Conservation (phyloP, 2,888 invertebrate species). For the Philaethria dido region DNA sequence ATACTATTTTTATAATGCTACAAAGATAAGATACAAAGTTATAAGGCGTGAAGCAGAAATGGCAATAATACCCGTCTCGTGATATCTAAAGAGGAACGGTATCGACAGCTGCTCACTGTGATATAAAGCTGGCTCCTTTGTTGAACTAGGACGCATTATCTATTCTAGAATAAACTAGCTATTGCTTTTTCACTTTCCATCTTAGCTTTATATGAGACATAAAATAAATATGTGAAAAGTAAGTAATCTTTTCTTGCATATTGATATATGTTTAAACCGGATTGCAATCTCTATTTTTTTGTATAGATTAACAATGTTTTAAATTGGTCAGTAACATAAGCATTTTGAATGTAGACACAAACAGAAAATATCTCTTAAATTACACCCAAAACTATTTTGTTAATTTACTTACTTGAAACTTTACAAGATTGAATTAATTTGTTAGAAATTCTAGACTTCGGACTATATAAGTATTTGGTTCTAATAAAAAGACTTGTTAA, state of each 20-base stretch:
- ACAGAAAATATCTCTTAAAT: no score
- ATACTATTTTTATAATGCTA: neutral
- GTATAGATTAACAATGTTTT: no score
- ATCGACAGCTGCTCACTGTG: slow-evolving; percentile 13
- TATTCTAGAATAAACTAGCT: slow-evolving; percentile 14
- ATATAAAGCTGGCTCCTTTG: slow-evolving; percentile 5
- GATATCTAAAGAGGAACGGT: slow-evolving; percentile 10
- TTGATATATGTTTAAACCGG: no score
- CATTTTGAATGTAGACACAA: no score
- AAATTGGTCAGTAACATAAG: no score
- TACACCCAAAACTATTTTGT: no score
- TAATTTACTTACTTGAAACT: no score
- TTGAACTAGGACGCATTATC: slow-evolving; percentile 6
- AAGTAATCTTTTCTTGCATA: no score
- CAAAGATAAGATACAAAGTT: neutral
- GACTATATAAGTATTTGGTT: neutral
- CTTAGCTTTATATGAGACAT: neutral
- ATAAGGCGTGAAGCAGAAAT: slow-evolving; percentile 11
- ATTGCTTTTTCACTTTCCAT: slow-evolving; percentile 3
- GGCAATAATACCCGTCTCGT: slow-evolving; percentile 6
- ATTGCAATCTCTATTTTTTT: no score
- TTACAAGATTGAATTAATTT: no score
- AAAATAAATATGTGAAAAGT: slow-evolving; percentile 5
- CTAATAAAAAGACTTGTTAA: neutral
- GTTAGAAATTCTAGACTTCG: neutral